Base-by-base conservation (phyloP, 2,113 vertebrate species). In the Vidua chalybeata region DNA sequence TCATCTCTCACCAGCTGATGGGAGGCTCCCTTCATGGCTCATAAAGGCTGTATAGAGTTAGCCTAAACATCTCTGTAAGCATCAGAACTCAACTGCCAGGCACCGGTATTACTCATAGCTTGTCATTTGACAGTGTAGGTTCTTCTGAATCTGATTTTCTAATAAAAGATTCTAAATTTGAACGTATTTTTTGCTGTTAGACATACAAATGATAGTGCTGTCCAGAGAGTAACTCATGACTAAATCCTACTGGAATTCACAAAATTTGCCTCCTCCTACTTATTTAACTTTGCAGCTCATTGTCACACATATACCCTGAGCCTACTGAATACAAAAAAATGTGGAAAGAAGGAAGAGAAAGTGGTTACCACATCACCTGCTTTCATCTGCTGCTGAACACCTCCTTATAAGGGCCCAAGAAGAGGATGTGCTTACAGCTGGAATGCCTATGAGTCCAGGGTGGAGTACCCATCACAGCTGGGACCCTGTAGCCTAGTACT, bases 101-200 rank as follows among this genome's bases (percentile, higher is more conserved):
- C 46, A 69, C 37, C 0, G 2, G 49, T 76, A 26, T 68, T 79
- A 69, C 58, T 95, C 82, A 83, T 1, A 1, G 55, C 41, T 73
- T 85, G 71, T 73, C 46, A 59, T 72, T 68, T 92, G 31, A 83
- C 33, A 77, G 41, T 13, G 23, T 43, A 28, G 35, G 46, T 71
- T 77, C 49, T 66, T 95, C 58, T 84, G 54, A 89, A 75, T 89
- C 31, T 69, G 37, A 68, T 81, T 94, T 93, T 91, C 56, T n/a
- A 78, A 51, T 41, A 63, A 80, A 87, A 61, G 7, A 37, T 69
- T 89, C 80, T 77, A 77, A 81, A 84, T 93, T 41, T 83, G 48
- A 82, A 33, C 13, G 1, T 20, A 7, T 37, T 48, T 78, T 88
- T 77, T 48, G 18, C 37, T 90, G 3, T 46, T 90, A 95, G 72